A percentile compares a stretch with the other conserved stretches of the same genome.
Conservation (phyloP, 2,113 vertebrate species). For the Mustela lutreola region DNA sequence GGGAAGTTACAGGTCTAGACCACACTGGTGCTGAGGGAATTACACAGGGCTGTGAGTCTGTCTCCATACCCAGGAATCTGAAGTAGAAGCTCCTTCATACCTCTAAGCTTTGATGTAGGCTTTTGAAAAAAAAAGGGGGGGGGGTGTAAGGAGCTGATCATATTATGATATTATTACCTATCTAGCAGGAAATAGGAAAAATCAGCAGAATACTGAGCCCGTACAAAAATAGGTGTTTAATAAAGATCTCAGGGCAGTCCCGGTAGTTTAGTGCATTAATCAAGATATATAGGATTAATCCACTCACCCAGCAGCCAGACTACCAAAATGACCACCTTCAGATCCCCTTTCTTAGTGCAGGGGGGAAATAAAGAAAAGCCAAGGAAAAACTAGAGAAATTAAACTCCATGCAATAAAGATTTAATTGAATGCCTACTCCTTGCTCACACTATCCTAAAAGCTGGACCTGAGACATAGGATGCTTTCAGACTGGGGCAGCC, state of each 20-base stretch:
- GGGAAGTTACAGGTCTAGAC: neutral
- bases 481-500: neutral
- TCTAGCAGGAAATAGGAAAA: neutral
- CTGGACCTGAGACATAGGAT: neutral
- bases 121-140: neutral
- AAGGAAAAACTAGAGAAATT: neutral
- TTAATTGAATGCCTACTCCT: neutral
- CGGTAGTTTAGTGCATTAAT: neutral
- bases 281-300: neutral
- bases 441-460: neutral
- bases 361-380: neutral
- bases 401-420: neutral
- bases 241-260: neutral
- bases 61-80: neutral
- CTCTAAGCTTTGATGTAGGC: neutral
- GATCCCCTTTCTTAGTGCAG: neutral
- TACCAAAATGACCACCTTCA: neutral
- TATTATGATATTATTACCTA: slow-evolving; percentile 11
- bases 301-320: neutral
- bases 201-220: neutral
- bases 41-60: neutral
- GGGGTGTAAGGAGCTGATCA: neutral
- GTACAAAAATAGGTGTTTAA: neutral
- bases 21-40: neutral
- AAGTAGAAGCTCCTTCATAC: neutral